Evolutionary conservation across 2,113 vertebrate genomes (phyloP).

Genomic region (Mustela nigripes): DNA sequence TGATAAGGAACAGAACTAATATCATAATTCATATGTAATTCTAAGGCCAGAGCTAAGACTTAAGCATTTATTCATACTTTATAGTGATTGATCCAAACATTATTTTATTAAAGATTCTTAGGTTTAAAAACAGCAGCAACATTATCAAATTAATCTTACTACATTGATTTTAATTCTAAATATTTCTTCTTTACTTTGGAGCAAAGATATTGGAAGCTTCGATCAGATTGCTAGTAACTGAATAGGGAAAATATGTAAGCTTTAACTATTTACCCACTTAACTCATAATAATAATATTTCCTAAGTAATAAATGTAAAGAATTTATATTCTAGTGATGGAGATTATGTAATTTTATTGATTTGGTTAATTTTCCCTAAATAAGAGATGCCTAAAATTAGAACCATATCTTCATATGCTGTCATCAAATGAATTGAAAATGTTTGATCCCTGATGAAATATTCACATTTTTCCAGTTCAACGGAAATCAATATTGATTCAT

Average conservation of each 20-base stretch:
- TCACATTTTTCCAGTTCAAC: conserved; percentile 48
- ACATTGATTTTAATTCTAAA: background rate
- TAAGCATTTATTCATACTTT: background rate
- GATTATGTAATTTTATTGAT: background rate
- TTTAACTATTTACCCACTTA: background rate
- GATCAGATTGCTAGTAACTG: background rate
- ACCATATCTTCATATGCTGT: background rate
- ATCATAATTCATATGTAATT: background rate
- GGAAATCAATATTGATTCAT: conserved; percentile 64
- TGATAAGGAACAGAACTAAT: background rate
- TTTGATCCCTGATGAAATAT: conserved; percentile 21
- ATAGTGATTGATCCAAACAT: background rate
- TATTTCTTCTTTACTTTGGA: background rate
- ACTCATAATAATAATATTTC: conserved; percentile 19
- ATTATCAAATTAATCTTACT: background rate
- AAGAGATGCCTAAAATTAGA: background rate
- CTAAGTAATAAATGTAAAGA: background rate
- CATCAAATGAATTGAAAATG: conserved; percentile 9
- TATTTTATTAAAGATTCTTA: background rate
- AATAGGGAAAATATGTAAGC: background rate
- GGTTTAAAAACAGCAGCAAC: background rate
- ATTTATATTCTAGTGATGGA: background rate
- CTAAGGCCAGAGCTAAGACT: background rate
- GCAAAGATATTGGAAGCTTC: background rate
- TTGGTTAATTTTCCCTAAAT: conserved; percentile 27